Evolutionary conservation across 2,113 vertebrate species (phyloP).

Genomic region (Benitochromis conjunctus): DNA sequence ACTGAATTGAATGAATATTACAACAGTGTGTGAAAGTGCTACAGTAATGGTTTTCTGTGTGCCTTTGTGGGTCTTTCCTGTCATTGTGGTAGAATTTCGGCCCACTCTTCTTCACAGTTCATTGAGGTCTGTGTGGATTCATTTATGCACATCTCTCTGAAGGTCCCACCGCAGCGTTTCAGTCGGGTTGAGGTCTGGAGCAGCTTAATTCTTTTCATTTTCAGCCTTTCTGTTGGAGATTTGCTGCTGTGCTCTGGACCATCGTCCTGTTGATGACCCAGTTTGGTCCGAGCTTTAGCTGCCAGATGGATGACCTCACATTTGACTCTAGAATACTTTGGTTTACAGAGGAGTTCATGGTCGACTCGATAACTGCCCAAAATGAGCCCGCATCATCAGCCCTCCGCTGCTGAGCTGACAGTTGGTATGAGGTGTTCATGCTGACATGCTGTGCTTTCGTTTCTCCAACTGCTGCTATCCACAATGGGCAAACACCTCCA

Average conservation of each 20-base stretch:
- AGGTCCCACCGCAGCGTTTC: not conserved
- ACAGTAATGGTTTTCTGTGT: not conserved
- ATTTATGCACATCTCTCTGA: not conserved
- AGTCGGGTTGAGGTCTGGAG: fast-evolving
- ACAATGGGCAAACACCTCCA: not conserved
- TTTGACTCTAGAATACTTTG: not conserved
- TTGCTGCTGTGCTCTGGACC: not conserved
- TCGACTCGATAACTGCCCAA: not conserved
- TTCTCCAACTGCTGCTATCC: not conserved
- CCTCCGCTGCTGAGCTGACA: not conserved
- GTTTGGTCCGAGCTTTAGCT: not conserved
- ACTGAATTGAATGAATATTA: not conserved
- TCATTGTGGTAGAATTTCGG: not conserved
- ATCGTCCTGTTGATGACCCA: not conserved
- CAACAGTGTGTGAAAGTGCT: not conserved
- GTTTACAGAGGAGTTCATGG: not conserved
- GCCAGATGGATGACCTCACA: not conserved
- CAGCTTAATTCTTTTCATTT: fast-evolving
- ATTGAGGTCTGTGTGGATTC: not conserved
- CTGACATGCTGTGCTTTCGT: not conserved
- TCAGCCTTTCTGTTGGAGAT: not conserved
- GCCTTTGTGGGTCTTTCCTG: not conserved
- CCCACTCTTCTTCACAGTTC: not conserved
- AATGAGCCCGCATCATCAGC: not conserved
- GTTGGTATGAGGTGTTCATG: not conserved